A percentile compares a stretch with the other conserved stretches of the same genome.
Evolutionary conservation across 2,113 vertebrate genomes (phyloP).

Genomic region (Perca fluviatilis): DNA sequence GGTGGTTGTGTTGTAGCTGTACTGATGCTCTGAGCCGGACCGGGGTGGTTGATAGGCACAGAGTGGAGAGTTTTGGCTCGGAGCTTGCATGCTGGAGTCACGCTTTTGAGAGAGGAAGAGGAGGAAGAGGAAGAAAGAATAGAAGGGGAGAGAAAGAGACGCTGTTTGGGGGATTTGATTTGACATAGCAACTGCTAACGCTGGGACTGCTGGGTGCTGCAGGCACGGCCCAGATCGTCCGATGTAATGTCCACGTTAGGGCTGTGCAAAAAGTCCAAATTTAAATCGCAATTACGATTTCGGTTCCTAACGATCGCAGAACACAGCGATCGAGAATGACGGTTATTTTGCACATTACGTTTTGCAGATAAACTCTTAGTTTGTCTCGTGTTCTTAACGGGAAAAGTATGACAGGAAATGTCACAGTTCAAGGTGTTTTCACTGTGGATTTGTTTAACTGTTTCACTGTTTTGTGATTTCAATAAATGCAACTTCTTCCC

Average conservation of each 20-base stretch:
- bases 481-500: no score
- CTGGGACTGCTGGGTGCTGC: background rate
- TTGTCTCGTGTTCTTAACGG: no score
- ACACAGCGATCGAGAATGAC: no score
- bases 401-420: no score
- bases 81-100: slow-evolving; percentile 95
- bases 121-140: slow-evolving; percentile 21
- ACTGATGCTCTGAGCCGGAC: slow-evolving; percentile 86
- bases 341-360: no score
- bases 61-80: slow-evolving; percentile 95
- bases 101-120: slow-evolving; percentile 76
- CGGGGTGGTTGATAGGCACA: slow-evolving; percentile 91
- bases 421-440: no score
- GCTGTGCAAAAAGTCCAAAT: no score
- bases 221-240: background rate
- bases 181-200: slow-evolving; percentile 10
- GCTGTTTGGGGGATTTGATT: slow-evolving; percentile 66
- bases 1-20: slow-evolving; percentile 81
- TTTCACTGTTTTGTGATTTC: no score
- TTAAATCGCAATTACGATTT: no score
- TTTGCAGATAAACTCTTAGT: no score
- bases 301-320: no score
- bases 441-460: no score
- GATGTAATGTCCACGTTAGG: background rate
- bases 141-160: background rate